Evolutionary conservation across 1,140 invertebrate species (phyloP).

Genomic region (Drosophila nigromelanica): DNA sequence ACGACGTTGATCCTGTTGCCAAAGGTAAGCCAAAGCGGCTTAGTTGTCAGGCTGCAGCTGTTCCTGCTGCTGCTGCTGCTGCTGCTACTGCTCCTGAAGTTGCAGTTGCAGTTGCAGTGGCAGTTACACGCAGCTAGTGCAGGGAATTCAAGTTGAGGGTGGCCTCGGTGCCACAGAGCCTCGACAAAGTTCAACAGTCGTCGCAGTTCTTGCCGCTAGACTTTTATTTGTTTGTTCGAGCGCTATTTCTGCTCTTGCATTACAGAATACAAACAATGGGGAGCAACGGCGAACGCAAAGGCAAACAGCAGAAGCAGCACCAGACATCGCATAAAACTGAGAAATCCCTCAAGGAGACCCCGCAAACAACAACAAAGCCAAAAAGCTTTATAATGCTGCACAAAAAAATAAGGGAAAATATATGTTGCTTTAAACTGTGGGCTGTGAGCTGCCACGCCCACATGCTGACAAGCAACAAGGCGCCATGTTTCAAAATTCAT

Average conservation of each 20-base stretch:
- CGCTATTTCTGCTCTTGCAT: constrained; percentile 59
- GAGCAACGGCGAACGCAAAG: constrained; percentile 13
- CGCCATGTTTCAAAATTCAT: constrained; percentile 72
- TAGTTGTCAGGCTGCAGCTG: constrained; percentile 40
- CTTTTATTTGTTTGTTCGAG: constrained; percentile 54
- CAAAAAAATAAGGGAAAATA: constrained; percentile 3
- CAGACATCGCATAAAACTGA: constrained; percentile 41
- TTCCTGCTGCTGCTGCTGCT: constrained; percentile 11
- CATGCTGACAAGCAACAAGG: constrained; percentile 56
- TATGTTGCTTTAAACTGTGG: constrained; percentile 15
- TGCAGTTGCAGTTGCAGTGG: constrained; percentile 23
- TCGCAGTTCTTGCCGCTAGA: constrained; percentile 46
- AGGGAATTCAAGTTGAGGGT: constrained; percentile 45
- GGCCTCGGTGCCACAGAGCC: constrained; percentile 17
- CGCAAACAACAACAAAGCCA: constrained; percentile 35
- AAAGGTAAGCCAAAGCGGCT: constrained; percentile 71
- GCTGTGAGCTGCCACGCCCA: constrained; percentile 53
- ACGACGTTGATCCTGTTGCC: constrained; percentile 65
- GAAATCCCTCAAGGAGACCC: constrained; percentile 64
- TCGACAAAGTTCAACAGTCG: constrained; percentile 72
- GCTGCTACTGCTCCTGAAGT: constrained; percentile 21
- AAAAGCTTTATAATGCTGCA: constrained; percentile 43
- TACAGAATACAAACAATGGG: constrained; percentile 61
- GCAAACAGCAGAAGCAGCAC: constrained; percentile 10
- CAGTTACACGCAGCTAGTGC: constrained; percentile 4